Evolutionary conservation across 2,797 vertebrate species (phyloP).

Genomic region (Caiman crocodilus): DNA sequence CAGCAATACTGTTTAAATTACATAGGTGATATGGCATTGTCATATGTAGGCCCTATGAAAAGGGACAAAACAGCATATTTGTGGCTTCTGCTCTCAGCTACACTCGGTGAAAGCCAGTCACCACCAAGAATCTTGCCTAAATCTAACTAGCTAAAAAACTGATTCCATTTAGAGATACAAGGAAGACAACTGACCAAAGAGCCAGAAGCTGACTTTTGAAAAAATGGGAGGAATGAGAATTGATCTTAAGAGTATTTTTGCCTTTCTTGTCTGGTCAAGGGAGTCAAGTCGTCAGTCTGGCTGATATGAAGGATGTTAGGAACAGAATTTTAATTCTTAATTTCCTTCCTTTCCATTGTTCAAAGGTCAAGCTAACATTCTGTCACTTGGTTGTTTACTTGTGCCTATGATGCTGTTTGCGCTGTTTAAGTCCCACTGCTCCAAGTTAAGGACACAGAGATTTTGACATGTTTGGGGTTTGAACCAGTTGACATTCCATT

Average conservation of each 20-base stretch:
- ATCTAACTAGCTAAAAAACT: neutral
- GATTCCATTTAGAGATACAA: no score
- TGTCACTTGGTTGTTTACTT: neutral
- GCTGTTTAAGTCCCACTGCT: no score
- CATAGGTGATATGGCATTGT: no score
- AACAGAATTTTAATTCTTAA: neutral
- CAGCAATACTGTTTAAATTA: neutral
- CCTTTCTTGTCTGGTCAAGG: neutral
- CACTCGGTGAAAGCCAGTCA: neutral
- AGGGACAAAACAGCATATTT: accelerated
- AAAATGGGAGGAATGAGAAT: neutral
- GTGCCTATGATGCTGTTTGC: neutral
- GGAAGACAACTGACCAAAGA: no score
- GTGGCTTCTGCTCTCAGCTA: neutral
- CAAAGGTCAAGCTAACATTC: neutral
- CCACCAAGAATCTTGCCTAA: neutral
- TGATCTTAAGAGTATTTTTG: neutral
- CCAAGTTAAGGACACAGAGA: neutral
- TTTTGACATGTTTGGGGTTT: neutral
- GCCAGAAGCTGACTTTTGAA: no score
- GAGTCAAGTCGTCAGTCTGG: neutral
- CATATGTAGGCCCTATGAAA: no score
- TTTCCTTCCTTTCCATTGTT: no score
- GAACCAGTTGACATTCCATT: neutral
- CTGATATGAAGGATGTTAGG: neutral